These are phyloP conservation scores for Penaeus japonicus DNA, from an alignment of 1,140 invertebrate species.

Conservation along the genomic window DNA sequence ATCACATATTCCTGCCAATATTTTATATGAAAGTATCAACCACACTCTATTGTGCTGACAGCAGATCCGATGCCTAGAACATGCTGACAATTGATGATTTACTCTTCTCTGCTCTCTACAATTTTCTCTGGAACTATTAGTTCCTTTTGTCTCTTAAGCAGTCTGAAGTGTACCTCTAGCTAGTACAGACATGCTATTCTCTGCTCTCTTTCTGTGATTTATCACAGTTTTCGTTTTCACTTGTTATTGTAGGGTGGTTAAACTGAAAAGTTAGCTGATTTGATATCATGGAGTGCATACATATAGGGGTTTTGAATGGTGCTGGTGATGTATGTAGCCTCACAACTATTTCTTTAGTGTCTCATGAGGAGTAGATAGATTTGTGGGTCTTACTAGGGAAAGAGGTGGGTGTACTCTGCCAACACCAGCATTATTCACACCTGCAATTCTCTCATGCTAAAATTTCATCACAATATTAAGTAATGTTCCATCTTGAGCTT, in stretches of 20 bases:
- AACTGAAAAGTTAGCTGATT: neutral
- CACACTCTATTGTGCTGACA: slow-evolving; percentile 8
- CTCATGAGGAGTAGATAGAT: neutral
- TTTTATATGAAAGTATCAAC: slow-evolving; percentile 17
- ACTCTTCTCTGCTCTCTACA: slow-evolving; percentile 29
- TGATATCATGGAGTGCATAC: slow-evolving; percentile 4
- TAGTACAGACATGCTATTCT: slow-evolving; percentile 16
- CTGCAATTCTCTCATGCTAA: neutral
- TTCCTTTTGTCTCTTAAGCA: neutral
- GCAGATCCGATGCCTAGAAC: neutral
- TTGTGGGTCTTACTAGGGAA: neutral
- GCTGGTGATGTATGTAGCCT: slow-evolving; percentile 14
- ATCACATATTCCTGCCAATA: slow-evolving; percentile 55
- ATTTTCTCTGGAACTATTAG: neutral
- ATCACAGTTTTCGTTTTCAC: slow-evolving; percentile 34
- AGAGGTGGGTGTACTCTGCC: too few relatives aligned
- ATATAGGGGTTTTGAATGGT: slow-evolving; percentile 23
- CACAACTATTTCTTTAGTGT: neutral
- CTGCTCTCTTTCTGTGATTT: slow-evolving; percentile 30
- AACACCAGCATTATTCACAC: slow-evolving; percentile 28
- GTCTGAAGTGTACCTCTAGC: slow-evolving; percentile 6
- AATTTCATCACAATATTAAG: neutral
- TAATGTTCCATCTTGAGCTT: too few relatives aligned
- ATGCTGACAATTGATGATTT: slow-evolving; percentile 9
- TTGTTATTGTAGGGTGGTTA: slow-evolving; percentile 31